A percentile compares a stretch with the other conserved stretches of the same genome.
phyloP scores from a whole-genome alignment of 2,888 invertebrate species.

The Heliconius hortense region DNA sequence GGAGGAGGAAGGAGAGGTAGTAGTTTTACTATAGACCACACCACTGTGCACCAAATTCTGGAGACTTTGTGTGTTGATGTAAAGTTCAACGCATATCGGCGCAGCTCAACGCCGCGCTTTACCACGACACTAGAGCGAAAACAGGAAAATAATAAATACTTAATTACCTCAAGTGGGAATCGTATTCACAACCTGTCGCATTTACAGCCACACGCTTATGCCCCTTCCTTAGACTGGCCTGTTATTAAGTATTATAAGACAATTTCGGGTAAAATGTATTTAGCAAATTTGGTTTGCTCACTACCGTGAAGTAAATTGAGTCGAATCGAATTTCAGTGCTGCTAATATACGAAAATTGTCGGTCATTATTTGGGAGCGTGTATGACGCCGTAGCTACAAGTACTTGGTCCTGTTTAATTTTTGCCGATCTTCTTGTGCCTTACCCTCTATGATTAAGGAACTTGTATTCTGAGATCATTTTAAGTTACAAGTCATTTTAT shows the following conservation, averaged over 20 bases:
- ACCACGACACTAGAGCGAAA: too few relatives aligned
- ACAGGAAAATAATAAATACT: too few relatives aligned
- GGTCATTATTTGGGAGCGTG: constrained; percentile 55
- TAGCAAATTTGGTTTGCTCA: constrained; percentile 62
- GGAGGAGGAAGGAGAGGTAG: too few relatives aligned
- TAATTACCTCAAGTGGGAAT: too few relatives aligned
- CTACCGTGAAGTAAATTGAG: constrained; percentile 65
- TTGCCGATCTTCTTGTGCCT: constrained; percentile 10
- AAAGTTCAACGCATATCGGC: too few relatives aligned
- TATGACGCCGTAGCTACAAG: constrained; percentile 55
- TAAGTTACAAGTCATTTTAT: constrained; percentile 5
- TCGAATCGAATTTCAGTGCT: constrained; percentile 46
- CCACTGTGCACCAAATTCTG: too few relatives aligned
- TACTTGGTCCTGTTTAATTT: constrained; percentile 31
- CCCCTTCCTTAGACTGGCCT: too few relatives aligned
- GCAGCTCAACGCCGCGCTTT: too few relatives aligned
- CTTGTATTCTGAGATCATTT: background rate
- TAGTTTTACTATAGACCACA: too few relatives aligned
- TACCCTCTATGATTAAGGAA: constrained; percentile 18
- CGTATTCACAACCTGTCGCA: too few relatives aligned
- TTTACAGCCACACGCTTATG: too few relatives aligned
- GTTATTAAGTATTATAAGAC: constrained; percentile 60
- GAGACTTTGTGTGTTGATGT: too few relatives aligned
- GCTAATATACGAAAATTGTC: constrained; percentile 48
- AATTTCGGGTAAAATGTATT: constrained; percentile 54